These are phyloP conservation scores for Chromis chromis DNA, from an alignment of 2,797 vertebrate species.

Conservation along the genomic window DNA sequence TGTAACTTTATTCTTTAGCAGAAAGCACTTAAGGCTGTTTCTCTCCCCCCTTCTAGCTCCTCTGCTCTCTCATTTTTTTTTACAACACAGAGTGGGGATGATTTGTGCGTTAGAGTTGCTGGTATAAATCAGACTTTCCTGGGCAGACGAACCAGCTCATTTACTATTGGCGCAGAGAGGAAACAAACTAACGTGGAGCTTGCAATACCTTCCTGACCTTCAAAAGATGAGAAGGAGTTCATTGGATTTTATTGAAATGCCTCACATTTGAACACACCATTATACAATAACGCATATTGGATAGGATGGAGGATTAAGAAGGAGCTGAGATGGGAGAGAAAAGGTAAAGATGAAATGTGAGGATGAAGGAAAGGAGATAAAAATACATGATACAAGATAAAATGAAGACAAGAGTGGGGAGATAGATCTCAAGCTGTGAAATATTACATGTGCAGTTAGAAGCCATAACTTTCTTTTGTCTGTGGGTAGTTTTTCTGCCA, in stretches of 20 bases:
- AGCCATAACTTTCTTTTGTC: conserved; percentile 9
- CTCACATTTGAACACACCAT: conserved; percentile 1
- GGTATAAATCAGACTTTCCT: conserved; percentile 54
- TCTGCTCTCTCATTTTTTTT: conserved; percentile 9
- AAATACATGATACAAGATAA: conserved; percentile 5
- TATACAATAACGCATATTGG: neutral
- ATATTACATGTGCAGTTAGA: conserved; percentile 13
- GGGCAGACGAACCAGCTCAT: conserved; percentile 24
- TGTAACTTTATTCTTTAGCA: conserved; percentile 10
- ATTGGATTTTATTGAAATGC: conserved; percentile 3
- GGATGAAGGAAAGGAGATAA: conserved; percentile 16
- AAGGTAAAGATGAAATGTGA: neutral
- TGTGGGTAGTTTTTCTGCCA: conserved; percentile 21
- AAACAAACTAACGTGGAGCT: conserved; percentile 23
- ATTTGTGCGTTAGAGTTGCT: conserved; percentile 38
- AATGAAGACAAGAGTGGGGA: neutral
- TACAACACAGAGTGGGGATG: conserved; percentile 28
- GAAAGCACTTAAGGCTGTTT: conserved; percentile 7
- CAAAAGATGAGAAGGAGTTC: neutral
- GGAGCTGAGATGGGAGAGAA: neutral
- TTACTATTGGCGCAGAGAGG: conserved; percentile 22
- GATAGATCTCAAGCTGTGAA: conserved; percentile 26
- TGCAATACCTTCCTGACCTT: conserved; percentile 33
- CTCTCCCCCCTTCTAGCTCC: neutral
- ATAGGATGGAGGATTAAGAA: neutral